Base-by-base conservation (phyloP, 2,113 vertebrate genomes). In the Cisticola juncidis region DNA sequence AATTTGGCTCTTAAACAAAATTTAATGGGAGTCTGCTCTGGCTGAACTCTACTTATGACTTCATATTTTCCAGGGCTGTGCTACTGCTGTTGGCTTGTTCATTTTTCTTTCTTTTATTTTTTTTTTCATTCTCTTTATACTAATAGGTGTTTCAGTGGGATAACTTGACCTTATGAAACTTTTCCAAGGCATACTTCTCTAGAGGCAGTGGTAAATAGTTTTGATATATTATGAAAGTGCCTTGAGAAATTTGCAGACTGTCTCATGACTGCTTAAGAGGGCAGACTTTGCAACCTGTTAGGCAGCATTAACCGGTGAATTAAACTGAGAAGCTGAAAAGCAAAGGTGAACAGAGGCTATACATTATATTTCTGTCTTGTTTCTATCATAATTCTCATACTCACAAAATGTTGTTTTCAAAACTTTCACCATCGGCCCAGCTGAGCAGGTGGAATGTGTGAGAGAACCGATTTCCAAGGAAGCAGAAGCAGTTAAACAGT, bases 61-160 rank as follows among this genome's bases (percentile, higher is more conserved):
- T 96, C 94, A 96, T 89, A 96, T 94, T 97, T 97, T 95, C 96
- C 95, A 95, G 66, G 53, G 81, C 66, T 83, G 54, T 33, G 44
- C 56, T 91, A 57, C 11, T 80, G 68, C 33, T 76, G 36, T 60
- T 84, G 60, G 70, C 48, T 92, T 73, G 17, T 62, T 89, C 14
- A 22, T 91, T 90, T 69, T 81, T 86, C 12, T 60, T 68, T 26
- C 11, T 33, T 33, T 38, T 28, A n/a, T 45, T 78, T 28, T 29
- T 44, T 68, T 36, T 44, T 74, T 54, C 9, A 12, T 72, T 79
- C 44, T 70, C 31, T 86, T 84, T 84, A 51, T 58, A 58, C 33
- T 86, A 90, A 79, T 94, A 94, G 84, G 64, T 88, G 45, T 91
- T 97, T 94, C 79, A 85, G 66, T 81, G 84, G 81, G 72, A 95